Evolutionary conservation across 1,140 invertebrate genomes (phyloP).

Genomic region (Drosophila rufa): DNA sequence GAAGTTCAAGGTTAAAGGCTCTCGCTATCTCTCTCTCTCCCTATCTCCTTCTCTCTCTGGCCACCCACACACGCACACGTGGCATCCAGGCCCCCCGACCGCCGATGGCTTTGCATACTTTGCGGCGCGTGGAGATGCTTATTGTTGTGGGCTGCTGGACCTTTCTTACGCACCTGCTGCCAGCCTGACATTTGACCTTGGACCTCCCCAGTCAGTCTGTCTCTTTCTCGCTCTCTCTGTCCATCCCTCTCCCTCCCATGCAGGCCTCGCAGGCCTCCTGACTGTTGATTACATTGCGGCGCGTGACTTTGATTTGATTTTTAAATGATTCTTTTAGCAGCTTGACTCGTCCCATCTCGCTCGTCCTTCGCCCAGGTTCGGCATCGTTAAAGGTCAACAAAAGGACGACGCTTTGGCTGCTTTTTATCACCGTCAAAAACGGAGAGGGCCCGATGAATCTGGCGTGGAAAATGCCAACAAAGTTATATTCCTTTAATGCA

Average conservation of each 20-base stretch:
- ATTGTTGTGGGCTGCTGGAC: conserved; percentile 64
- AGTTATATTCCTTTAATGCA: conserved; percentile 64
- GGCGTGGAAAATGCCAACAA: conserved; percentile 50
- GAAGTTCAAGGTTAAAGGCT: conserved; percentile 80
- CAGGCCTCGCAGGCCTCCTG: conserved; percentile 5
- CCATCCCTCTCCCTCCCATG: neutral
- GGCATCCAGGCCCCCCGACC: conserved; percentile 4
- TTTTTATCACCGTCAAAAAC: conserved; percentile 56
- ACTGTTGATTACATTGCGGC: conserved; percentile 78
- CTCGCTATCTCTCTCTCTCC: neutral
- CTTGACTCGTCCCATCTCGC: conserved; percentile 35
- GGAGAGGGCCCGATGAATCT: conserved; percentile 1
- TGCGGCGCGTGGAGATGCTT: conserved; percentile 71
- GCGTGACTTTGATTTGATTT: conserved; percentile 84
- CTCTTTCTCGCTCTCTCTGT: neutral
- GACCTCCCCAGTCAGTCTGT: neutral
- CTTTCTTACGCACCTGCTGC: conserved; percentile 69
- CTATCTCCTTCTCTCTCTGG: conserved; percentile 1
- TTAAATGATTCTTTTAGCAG: conserved; percentile 79
- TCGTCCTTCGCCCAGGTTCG: conserved; percentile 21
- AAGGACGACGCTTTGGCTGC: conserved; percentile 65
- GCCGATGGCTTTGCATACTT: conserved; percentile 66
- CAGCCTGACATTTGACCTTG: conserved; percentile 62
- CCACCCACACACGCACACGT: conserved; percentile 44
- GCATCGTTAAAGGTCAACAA: conserved; percentile 78